phyloP scores from a whole-genome alignment of 2,113 vertebrate species.

The Antidorcas marsupialis region DNA sequence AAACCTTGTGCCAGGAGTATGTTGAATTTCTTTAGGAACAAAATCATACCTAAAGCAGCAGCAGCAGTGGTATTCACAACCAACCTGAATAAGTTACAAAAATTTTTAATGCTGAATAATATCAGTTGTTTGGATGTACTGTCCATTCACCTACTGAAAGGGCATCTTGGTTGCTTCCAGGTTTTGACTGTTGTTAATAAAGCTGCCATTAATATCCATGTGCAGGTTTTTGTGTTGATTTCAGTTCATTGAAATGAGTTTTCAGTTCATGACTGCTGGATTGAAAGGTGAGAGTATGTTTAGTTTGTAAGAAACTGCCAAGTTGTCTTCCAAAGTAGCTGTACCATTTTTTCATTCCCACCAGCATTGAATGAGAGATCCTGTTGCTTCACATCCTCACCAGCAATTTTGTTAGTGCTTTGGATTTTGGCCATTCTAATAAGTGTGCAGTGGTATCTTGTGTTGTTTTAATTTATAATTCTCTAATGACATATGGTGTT shows the following conservation, averaged over 20 bases:
- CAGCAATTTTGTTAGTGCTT: neutral
- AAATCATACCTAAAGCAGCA: slow-evolving; percentile 6
- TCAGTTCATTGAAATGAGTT: neutral
- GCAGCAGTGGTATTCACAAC: neutral
- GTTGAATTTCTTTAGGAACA: neutral
- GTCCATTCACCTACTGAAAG: neutral
- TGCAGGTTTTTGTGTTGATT: neutral
- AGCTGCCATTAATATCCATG: neutral
- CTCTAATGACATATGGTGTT: neutral
- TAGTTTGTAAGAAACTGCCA: neutral
- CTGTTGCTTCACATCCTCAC: neutral
- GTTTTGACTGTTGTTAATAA: neutral
- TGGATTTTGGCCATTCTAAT: neutral
- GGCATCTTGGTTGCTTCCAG: neutral
- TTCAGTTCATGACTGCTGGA: neutral
- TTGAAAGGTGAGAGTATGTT: neutral
- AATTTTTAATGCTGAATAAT: neutral
- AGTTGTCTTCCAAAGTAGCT: neutral
- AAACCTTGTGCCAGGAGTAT: neutral
- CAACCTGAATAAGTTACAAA: neutral
- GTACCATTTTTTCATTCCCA: neutral
- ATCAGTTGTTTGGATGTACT: neutral
- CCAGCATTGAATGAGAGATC: neutral
- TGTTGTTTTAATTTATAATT: neutral
- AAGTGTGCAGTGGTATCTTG: neutral